Percentiles rank a stretch among this genome's conserved stretches.
These are phyloP conservation scores for Eudasyphora cyanicolor DNA, from an alignment of 2,888 invertebrate species.

Conservation along the genomic window DNA sequence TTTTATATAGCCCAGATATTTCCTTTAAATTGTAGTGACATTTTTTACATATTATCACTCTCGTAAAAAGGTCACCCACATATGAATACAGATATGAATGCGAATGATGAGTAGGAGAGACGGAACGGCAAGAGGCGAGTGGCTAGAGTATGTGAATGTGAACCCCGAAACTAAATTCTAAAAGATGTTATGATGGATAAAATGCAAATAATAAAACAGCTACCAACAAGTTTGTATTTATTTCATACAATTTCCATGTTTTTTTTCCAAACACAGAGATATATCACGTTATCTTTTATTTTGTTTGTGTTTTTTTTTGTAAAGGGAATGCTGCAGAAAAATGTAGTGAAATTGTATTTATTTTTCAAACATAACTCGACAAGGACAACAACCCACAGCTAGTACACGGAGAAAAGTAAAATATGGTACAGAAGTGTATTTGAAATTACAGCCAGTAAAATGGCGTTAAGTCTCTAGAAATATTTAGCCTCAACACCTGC, in stretches of 20 bases:
- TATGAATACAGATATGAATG: neutral
- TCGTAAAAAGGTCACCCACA: constrained; percentile 13
- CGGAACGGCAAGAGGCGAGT: neutral
- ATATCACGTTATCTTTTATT: neutral
- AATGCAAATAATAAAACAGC: neutral
- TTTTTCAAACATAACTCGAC: no score
- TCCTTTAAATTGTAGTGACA: neutral
- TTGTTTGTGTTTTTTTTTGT: neutral
- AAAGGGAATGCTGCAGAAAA: neutral
- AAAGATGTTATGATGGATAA: constrained; percentile 26
- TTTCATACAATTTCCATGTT: constrained; percentile 7
- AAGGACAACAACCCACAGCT: no score
- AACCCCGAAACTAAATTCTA: neutral
- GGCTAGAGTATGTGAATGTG: neutral
- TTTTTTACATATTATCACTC: constrained; percentile 18
- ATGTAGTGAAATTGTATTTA: neutral
- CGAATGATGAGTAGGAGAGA: neutral
- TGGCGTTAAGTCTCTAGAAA: no score
- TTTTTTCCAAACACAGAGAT: neutral
- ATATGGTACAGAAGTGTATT: no score
- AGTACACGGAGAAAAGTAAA: no score
- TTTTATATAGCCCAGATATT: neutral
- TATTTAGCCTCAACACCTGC: no score
- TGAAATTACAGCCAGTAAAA: no score
- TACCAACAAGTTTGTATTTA: neutral